Percentiles rank a stretch among this genome's conserved stretches.
Conservation (phyloP, 2,113 vertebrate species). For the Channa maculata region DNA sequence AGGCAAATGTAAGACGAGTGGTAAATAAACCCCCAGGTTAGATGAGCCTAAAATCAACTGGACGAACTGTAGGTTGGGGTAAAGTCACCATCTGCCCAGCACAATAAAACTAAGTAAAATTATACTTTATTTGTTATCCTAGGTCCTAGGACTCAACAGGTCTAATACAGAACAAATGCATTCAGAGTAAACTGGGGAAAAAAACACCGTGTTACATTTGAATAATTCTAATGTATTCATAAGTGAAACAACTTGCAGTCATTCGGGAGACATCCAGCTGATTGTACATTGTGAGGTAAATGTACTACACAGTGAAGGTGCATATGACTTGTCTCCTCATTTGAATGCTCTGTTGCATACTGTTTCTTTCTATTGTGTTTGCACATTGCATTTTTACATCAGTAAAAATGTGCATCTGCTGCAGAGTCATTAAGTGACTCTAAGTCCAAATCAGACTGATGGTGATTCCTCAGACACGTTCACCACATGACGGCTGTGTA, state of each 20-base stretch:
- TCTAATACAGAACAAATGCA: background rate
- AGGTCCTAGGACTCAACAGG: too few species aligned
- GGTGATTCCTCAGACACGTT: background rate
- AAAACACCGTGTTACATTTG: background rate
- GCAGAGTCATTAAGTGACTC: constrained; percentile 9
- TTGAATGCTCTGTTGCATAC: constrained; percentile 9
- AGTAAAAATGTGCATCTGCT: background rate
- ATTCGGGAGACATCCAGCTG: background rate
- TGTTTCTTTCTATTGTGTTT: background rate
- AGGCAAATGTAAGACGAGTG: too few species aligned
- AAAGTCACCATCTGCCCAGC: background rate
- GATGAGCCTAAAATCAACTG: background rate
- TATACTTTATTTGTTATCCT: too few species aligned
- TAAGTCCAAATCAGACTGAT: background rate
- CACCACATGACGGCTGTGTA: background rate
- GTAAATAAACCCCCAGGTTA: too few species aligned
- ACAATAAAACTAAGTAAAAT: background rate
- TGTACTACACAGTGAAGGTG: background rate
- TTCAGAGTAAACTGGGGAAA: background rate
- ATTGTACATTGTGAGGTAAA: constrained; percentile 22
- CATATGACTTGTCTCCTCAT: background rate
- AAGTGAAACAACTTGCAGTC: constrained; percentile 10
- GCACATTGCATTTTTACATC: background rate
- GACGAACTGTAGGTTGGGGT: too few species aligned
- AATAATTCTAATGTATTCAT: constrained; percentile 1